A percentile compares a stretch with the other conserved stretches of the same genome.
Evolutionary conservation across 2,113 vertebrate species (phyloP).

Genomic region (Ameiurus melas): DNA sequence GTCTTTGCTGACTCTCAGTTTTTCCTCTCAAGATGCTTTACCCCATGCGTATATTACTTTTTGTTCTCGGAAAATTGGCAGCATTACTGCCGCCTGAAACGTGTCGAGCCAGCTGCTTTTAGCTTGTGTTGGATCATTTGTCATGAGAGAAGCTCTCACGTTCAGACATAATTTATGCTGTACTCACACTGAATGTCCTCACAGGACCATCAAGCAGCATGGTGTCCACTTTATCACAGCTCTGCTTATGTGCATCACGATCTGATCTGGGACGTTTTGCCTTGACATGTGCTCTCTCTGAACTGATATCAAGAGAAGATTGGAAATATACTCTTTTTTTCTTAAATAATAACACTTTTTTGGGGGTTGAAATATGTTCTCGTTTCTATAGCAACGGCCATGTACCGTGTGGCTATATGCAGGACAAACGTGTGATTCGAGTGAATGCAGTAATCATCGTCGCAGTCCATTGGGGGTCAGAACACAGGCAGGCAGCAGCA

Average conservation of each 20-base stretch:
- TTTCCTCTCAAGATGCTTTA: not conserved
- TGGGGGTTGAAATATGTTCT: not conserved
- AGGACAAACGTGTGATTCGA: not conserved
- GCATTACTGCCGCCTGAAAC: not conserved
- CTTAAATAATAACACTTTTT: not conserved
- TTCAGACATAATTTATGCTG: slow-evolving; percentile 1
- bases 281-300: not conserved
- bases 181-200: not conserved
- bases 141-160: not conserved
- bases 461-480: not conserved
- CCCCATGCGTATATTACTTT: not conserved
- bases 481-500: not conserved
- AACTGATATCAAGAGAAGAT: not conserved
- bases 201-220: not conserved
- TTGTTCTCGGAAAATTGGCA: too few relatives aligned
- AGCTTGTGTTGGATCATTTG: not conserved
- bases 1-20: not conserved
- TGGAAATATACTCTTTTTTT: not conserved
- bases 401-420: too few relatives aligned
- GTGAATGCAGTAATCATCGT: not conserved
- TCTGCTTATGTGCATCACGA: not conserved
- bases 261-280: not conserved
- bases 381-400: not conserved
- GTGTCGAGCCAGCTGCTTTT: not conserved
- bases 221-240: not conserved